Evolutionary conservation across 2,113 vertebrate species (phyloP).

Genomic region (Chaetops frenatus): DNA sequence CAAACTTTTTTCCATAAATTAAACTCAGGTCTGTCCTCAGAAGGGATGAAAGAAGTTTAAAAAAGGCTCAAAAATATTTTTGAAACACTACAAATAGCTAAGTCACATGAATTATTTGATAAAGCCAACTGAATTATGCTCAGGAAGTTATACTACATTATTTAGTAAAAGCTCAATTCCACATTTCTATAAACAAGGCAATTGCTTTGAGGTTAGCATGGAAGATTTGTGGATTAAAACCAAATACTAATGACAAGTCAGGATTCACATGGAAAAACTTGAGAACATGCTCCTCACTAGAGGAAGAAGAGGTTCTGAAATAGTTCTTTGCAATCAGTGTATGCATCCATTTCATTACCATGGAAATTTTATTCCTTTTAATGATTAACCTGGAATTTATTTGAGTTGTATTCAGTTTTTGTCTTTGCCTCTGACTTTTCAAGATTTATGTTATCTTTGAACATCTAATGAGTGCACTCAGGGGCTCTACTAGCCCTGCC

Average conservation of each 20-base stretch:
- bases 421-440: neutral
- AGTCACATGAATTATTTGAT: neutral
- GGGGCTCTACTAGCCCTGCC: neutral
- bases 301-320: neutral
- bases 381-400: neutral
- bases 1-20: neutral
- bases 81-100: neutral
- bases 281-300: neutral
- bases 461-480: accelerated
- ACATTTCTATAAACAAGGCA: neutral
- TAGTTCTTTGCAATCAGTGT: neutral
- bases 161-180: neutral
- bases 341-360: neutral
- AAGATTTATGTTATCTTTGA: neutral
- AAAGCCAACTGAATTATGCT: neutral
- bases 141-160: neutral
- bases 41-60: neutral
- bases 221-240: neutral
- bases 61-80: neutral
- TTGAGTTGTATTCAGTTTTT: neutral
- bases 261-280: neutral
- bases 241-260: neutral
- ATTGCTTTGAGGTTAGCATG: neutral
- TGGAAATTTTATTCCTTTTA: neutral
- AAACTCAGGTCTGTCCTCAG: neutral